A percentile compares a stretch with the other conserved stretches of the same genome.
These are phyloP conservation scores for Hesperophylax magnus DNA, from an alignment of 1,140 invertebrate species.

Conservation along the genomic window DNA sequence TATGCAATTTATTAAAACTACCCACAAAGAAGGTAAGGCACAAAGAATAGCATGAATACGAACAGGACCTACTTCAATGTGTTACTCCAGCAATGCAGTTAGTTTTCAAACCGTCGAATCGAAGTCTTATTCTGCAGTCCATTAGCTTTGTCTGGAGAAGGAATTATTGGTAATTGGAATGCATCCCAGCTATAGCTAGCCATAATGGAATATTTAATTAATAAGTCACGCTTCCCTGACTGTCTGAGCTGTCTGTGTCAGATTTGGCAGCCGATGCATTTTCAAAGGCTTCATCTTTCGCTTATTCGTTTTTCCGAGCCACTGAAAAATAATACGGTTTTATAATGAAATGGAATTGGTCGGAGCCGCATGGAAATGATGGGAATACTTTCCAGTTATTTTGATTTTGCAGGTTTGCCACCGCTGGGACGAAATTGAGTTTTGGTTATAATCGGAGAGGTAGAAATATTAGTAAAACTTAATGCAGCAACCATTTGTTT, in stretches of 20 bases:
- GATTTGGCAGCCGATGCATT: not conserved
- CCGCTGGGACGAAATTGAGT: no score
- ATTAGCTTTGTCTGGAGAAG: conserved; percentile 3
- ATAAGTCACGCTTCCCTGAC: conserved; percentile 13
- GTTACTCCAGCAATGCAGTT: not conserved
- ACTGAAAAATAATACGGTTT: not conserved
- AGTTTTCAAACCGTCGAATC: not conserved
- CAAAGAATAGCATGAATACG: not conserved
- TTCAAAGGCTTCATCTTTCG: not conserved
- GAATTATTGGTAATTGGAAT: conserved; percentile 37
- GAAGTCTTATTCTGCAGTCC: not conserved
- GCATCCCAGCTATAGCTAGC: not conserved
- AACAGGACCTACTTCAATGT: not conserved
- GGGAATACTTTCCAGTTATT: no score
- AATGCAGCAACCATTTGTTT: no score
- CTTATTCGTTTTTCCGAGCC: not conserved
- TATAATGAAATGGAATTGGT: no score
- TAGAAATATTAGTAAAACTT: no score
- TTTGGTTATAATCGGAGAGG: no score
- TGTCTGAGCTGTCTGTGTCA: conserved; percentile 23
- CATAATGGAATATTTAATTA: conserved; percentile 28
- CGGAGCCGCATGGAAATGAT: no score
- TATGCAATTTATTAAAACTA: no score
- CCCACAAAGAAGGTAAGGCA: not conserved
- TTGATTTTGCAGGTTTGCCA: no score